Conservation (phyloP, 2,888 invertebrate species). For the Amitus sp. region DNA sequence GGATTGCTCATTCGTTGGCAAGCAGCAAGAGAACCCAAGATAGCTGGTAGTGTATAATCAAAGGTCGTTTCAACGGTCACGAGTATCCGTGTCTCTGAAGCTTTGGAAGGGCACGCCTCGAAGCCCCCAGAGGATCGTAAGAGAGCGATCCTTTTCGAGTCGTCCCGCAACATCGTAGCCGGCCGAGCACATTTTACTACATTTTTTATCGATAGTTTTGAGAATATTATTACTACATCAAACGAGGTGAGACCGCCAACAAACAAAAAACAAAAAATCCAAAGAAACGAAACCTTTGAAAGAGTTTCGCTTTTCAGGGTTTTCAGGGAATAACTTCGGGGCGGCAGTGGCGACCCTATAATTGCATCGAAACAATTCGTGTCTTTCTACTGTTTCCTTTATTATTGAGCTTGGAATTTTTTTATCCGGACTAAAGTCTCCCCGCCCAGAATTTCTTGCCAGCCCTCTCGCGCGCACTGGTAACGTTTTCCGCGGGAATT, state of each 20-base stretch:
- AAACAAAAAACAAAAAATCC: no score
- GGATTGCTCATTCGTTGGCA: conserved; percentile 22
- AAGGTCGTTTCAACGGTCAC: conserved; percentile 38
- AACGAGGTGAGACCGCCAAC: no score
- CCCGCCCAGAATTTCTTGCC: conserved; percentile 27
- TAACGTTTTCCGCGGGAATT: conserved; percentile 54
- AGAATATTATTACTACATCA: no score
- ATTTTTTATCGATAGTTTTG: no score
- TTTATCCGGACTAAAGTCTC: conserved; percentile 22
- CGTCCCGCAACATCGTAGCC: no score
- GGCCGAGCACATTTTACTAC: conserved; percentile 26
- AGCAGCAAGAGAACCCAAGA: no score
- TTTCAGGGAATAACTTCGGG: conserved; percentile 8
- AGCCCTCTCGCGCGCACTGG: conserved; percentile 39
- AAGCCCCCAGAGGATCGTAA: conserved; percentile 14
- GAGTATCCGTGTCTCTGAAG: conserved; percentile 38
- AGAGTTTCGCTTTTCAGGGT: background rate
- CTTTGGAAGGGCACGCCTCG: conserved; percentile 14
- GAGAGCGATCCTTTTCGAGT: conserved; percentile 13
- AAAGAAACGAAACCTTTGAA: conserved; percentile 7
- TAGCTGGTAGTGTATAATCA: conserved; percentile 38
- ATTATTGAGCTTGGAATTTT: conserved; percentile 16
- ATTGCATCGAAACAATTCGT: conserved; percentile 8
- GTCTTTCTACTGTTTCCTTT: conserved; percentile 13
- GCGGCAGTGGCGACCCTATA: conserved; percentile 5